Percentiles rank a stretch among this genome's conserved stretches.
Evolutionary conservation across 2,113 vertebrate species (phyloP).

Genomic region (Jacana jacana): DNA sequence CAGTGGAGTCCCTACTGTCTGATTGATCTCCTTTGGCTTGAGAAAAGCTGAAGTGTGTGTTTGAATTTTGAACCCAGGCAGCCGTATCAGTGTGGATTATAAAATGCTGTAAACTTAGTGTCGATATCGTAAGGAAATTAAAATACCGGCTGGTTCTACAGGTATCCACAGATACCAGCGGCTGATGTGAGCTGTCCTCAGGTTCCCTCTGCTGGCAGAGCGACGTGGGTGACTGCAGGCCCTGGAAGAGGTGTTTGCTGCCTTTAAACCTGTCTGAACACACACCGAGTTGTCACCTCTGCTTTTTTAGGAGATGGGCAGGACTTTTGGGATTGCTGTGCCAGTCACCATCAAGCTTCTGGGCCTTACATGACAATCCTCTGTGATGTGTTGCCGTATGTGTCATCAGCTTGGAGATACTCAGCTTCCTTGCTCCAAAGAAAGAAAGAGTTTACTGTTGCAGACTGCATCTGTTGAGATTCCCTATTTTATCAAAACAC

Average conservation of each 20-base stretch:
- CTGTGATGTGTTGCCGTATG: accelerated
- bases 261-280: not conserved
- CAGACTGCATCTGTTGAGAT: not conserved
- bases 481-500: not conserved
- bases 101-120: not conserved
- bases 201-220: constrained; percentile 54
- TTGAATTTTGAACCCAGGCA: not conserved
- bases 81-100: accelerated
- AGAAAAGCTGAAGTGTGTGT: not conserved
- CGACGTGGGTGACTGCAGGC: not conserved
- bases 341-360: not conserved
- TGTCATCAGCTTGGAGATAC: not conserved
- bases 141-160: not conserved
- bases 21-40: not conserved
- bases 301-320: not conserved
- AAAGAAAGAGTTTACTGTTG: not conserved
- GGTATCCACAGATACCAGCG: accelerated
- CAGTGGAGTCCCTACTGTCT: accelerated
- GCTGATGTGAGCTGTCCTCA: not conserved
- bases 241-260: accelerated
- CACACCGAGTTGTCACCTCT: not conserved
- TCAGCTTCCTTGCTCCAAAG: not conserved
- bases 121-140: accelerated
- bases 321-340: not conserved
- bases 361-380: not conserved